Conservation (phyloP, 2,113 vertebrate genomes). For the Odontophorus gujanensis region DNA sequence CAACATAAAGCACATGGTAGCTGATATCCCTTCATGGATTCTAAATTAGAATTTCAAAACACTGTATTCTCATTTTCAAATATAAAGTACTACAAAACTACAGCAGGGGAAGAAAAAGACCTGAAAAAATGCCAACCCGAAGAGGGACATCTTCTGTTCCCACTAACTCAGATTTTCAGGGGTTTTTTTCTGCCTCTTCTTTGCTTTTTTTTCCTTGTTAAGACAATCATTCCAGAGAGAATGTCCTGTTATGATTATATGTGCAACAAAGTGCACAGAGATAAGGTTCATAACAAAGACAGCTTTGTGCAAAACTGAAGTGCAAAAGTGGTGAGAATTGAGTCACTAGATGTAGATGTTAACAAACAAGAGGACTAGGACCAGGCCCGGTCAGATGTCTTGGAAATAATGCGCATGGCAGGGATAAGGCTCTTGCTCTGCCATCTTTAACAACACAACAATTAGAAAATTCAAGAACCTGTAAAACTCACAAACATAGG, state of each 20-base stretch:
- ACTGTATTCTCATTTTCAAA: neutral
- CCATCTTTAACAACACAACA: neutral
- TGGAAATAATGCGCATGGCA: neutral
- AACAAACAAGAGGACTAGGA: neutral
- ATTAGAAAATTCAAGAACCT: neutral
- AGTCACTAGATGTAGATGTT: neutral
- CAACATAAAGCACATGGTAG: neutral
- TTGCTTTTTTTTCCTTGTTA: neutral
- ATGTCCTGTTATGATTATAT: neutral
- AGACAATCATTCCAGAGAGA: neutral
- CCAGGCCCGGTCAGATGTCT: neutral
- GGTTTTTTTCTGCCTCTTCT: neutral
- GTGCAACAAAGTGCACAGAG: neutral
- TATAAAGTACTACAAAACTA: neutral
- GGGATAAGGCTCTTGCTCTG: neutral
- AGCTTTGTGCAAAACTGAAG: neutral
- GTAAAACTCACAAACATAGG: neutral
- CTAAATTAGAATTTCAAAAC: neutral
- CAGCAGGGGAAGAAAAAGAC: neutral
- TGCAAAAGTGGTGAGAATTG: neutral
- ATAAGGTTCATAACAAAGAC: neutral
- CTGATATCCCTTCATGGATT: neutral
- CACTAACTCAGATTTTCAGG: neutral
- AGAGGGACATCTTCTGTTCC: rapidly evolving
- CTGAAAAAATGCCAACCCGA: neutral